Conservation (phyloP, 2,113 vertebrate species). For the Gorsachius goisagi region DNA sequence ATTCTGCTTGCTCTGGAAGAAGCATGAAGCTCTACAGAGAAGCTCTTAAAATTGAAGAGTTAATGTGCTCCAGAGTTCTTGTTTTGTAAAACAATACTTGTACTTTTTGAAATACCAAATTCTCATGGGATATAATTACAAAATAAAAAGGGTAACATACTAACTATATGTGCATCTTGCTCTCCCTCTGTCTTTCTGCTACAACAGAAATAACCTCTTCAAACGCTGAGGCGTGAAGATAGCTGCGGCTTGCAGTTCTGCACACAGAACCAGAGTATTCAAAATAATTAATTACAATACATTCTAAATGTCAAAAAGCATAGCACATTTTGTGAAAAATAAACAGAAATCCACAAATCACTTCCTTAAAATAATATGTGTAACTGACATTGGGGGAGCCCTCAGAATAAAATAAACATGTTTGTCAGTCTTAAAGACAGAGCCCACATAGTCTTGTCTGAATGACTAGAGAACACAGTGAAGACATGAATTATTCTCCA, state of each 20-base stretch:
- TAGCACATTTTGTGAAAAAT: not conserved
- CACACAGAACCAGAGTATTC: not conserved
- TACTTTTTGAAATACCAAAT: not conserved
- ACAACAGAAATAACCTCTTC: not conserved
- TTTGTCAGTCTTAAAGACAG: not conserved
- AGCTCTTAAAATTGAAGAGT: not conserved
- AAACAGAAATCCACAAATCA: not conserved
- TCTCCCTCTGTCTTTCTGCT: not conserved
- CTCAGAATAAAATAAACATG: not conserved
- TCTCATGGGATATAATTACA: not conserved
- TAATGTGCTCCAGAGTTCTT: not conserved
- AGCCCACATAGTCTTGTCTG: not conserved
- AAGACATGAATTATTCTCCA: not conserved
- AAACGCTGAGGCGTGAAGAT: not conserved
- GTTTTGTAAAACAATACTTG: not conserved
- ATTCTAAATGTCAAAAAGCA: not conserved
- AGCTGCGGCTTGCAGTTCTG: not conserved
- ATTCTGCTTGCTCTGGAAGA: not conserved
- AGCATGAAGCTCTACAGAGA: not conserved
- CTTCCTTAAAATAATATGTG: not conserved
- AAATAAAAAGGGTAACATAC: not conserved
- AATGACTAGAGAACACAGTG: not conserved
- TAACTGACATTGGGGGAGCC: not conserved
- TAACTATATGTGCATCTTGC: not conserved
- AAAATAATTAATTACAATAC: not conserved